Conservation (phyloP, 2,888 invertebrate species). For the Dynastes hyllus region DNA sequence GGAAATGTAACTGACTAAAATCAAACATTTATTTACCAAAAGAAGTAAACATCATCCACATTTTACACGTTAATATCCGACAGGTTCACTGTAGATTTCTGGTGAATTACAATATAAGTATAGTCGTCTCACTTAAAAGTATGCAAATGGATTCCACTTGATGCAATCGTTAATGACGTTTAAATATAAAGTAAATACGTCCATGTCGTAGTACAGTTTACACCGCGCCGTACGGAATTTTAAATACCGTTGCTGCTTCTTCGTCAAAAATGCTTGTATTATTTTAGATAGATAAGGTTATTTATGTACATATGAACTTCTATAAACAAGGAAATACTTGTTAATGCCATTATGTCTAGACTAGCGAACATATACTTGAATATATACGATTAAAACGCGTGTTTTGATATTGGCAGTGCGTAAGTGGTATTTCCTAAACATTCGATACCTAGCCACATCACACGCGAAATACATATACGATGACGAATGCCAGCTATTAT, state of each 20-base stretch:
- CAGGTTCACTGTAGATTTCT: no score
- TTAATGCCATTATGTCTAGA: conserved; percentile 15
- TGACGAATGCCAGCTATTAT: conserved; percentile 8
- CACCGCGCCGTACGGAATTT: background rate
- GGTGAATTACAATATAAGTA: no score
- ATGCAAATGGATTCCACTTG: conserved; percentile 13
- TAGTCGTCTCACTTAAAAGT: background rate
- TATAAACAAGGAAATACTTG: background rate
- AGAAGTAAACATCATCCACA: no score
- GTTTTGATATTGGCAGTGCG: conserved; percentile 13
- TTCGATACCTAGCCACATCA: conserved; percentile 2
- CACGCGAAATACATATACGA: background rate
- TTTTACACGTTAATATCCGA: no score
- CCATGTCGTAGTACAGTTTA: background rate
- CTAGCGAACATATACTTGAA: conserved; percentile 1
- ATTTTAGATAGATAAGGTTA: background rate
- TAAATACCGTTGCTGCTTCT: conserved; percentile 18
- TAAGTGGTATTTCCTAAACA: conserved; percentile 35
- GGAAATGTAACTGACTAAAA: no score
- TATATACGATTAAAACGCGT: background rate
- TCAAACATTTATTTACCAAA: no score
- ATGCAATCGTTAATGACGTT: background rate
- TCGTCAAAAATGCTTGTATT: background rate
- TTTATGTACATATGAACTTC: background rate
- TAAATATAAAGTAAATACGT: background rate